Evolutionary conservation across 2,797 vertebrate species (phyloP).

Genomic region (Gambelia wislizenii): DNA sequence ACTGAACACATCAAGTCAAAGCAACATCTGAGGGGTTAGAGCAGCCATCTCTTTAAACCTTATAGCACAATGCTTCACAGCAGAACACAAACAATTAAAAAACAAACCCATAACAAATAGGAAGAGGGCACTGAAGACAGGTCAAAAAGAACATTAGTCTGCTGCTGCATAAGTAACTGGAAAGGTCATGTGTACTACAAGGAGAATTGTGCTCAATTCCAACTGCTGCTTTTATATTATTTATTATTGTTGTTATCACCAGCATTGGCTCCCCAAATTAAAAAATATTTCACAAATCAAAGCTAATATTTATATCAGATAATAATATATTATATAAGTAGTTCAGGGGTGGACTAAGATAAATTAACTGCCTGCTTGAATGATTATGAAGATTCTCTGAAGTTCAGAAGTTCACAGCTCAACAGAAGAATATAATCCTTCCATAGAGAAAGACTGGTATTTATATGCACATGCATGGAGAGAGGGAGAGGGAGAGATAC

Average conservation of each 20-base stretch:
- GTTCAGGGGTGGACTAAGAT: conserved; percentile 20
- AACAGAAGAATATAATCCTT: not conserved
- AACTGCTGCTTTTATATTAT: conserved; percentile 28
- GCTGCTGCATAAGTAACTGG: conserved; percentile 38
- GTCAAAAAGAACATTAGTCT: conserved; percentile 22
- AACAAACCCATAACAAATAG: conserved; percentile 28
- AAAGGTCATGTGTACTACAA: conserved; percentile 38
- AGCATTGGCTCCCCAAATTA: not conserved
- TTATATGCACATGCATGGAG: no score
- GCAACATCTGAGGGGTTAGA: conserved; percentile 25
- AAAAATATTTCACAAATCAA: not conserved
- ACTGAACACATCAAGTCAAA: conserved; percentile 16
- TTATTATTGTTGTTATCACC: not conserved
- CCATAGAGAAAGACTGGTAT: no score
- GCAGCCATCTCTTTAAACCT: conserved; percentile 39
- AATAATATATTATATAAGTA: conserved; percentile 24
- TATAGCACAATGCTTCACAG: not conserved
- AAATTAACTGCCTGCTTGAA: conserved; percentile 12
- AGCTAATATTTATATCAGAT: not conserved
- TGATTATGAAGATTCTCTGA: conserved; percentile 8
- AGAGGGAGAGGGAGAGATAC: no score
- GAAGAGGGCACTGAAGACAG: conserved; percentile 21
- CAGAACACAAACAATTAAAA: conserved; percentile 6
- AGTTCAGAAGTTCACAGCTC: conserved; percentile 12
- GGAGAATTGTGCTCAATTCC: not conserved